These are phyloP conservation scores for Operophtera brumata DNA, from an alignment of 2,888 invertebrate species.

Conservation along the genomic window DNA sequence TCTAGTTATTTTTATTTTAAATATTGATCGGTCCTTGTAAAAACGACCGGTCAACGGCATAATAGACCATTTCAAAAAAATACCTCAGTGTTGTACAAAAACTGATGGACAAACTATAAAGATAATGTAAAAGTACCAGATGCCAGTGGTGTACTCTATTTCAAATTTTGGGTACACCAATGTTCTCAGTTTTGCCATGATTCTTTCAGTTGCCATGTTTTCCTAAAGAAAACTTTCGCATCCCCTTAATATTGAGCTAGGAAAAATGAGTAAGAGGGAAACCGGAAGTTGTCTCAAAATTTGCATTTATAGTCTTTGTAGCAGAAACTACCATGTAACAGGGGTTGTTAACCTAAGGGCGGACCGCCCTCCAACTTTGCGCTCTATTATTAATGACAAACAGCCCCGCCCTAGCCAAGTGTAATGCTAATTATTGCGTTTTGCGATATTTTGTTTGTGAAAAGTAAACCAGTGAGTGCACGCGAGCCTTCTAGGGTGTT, in stretches of 20 bases:
- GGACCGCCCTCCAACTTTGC: conserved; percentile 70
- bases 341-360: conserved; percentile 76
- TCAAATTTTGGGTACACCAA: too few species aligned
- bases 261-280: neutral
- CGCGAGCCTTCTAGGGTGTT: conserved; percentile 42
- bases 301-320: conserved; percentile 45
- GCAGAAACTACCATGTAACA: conserved; percentile 61
- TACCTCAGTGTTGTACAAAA: too few species aligned
- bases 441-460: conserved; percentile 69
- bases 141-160: too few species aligned
- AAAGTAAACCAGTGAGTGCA: conserved; percentile 51
- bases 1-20: too few species aligned
- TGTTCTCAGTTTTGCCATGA: too few species aligned
- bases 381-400: conserved; percentile 78
- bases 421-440: conserved; percentile 75
- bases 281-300: conserved; percentile 35
- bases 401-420: conserved; percentile 65
- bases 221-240: neutral
- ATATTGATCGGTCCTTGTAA: too few species aligned
- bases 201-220: too few species aligned
- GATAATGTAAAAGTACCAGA: too few species aligned
- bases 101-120: too few species aligned
- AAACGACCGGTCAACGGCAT: too few species aligned
- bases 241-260: neutral
- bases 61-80: too few species aligned